Conservation (phyloP, 2,888 invertebrate genomes). For the Tiphia femorata region DNA sequence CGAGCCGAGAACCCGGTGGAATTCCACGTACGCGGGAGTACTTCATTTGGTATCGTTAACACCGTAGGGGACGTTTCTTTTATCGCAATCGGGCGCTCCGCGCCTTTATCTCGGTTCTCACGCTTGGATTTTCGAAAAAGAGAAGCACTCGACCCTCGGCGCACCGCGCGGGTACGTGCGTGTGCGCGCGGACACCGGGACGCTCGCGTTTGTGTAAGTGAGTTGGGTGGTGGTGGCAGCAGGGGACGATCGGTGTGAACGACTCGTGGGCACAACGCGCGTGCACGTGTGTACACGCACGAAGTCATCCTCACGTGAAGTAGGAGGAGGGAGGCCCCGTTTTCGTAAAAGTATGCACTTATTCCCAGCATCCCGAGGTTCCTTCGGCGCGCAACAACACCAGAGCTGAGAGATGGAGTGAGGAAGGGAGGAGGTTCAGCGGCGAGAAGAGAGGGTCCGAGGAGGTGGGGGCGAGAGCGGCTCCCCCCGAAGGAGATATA, state of each 20-base stretch:
- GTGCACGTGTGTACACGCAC: slow-evolving; percentile 12
- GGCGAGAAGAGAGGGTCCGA: background rate
- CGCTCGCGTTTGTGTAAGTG: too few species aligned
- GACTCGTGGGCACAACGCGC: slow-evolving; percentile 7
- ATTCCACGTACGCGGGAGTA: slow-evolving; percentile 23
- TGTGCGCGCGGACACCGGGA: too few species aligned
- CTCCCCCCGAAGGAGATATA: slow-evolving; percentile 62
- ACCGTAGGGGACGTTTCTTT: slow-evolving; percentile 33
- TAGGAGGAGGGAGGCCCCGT: slow-evolving; percentile 11
- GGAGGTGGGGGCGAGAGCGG: slow-evolving; percentile 10
- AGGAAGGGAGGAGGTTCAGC: background rate
- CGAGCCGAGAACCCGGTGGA: too few species aligned
- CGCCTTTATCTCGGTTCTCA: slow-evolving; percentile 45
- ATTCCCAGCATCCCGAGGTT: slow-evolving; percentile 43
- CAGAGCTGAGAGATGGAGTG: slow-evolving; percentile 29
- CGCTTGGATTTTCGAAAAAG: slow-evolving; percentile 37
- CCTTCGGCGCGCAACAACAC: slow-evolving; percentile 35
- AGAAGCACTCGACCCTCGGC: slow-evolving; percentile 22
- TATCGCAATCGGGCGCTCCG: slow-evolving; percentile 32
- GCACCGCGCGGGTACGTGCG: slow-evolving; percentile 12
- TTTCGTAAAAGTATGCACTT: slow-evolving; percentile 51
- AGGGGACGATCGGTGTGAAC: slow-evolving; percentile 22
- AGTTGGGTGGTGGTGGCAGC: slow-evolving; percentile 17
- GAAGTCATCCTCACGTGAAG: too few species aligned
- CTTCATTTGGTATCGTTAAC: slow-evolving; percentile 19